phyloP scores from a whole-genome alignment of 2,797 vertebrate species.

The Cirrhinus molitorella region DNA sequence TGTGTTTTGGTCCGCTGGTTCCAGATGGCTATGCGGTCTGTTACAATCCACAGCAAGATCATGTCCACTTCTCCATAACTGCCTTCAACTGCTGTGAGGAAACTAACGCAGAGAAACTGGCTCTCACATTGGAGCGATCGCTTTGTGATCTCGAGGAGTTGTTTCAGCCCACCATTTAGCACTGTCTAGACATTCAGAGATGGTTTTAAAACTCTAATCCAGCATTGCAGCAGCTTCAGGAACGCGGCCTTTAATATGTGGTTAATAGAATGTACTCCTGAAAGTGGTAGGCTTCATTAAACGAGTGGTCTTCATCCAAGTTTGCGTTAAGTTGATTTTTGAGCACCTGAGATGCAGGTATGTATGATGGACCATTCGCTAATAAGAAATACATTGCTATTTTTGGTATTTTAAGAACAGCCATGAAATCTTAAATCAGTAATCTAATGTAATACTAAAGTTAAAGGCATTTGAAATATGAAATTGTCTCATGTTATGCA shows the following conservation, averaged over 20 bases:
- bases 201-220: background rate
- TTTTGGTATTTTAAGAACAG: background rate
- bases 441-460: background rate
- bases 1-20: constrained; percentile 85
- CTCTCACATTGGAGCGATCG: constrained; percentile 74
- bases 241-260: background rate
- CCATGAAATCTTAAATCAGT: background rate
- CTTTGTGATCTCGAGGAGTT: constrained; percentile 79
- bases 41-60: constrained; percentile 83
- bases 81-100: constrained; percentile 89
- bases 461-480: background rate
- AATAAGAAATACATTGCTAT: background rate
- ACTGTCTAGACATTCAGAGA: background rate
- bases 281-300: background rate
- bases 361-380: background rate
- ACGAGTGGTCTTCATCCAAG: background rate
- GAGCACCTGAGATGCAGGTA: background rate
- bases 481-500: background rate
- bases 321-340: background rate
- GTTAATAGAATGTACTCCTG: background rate
- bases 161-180: constrained; percentile 74
- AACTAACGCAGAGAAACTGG: constrained; percentile 81
- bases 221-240: background rate
- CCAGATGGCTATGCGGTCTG: constrained; percentile 86
- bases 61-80: constrained; percentile 83